These are phyloP conservation scores for Xenopus petersii DNA, from an alignment of 2,797 vertebrate genomes.

Conservation along the genomic window DNA sequence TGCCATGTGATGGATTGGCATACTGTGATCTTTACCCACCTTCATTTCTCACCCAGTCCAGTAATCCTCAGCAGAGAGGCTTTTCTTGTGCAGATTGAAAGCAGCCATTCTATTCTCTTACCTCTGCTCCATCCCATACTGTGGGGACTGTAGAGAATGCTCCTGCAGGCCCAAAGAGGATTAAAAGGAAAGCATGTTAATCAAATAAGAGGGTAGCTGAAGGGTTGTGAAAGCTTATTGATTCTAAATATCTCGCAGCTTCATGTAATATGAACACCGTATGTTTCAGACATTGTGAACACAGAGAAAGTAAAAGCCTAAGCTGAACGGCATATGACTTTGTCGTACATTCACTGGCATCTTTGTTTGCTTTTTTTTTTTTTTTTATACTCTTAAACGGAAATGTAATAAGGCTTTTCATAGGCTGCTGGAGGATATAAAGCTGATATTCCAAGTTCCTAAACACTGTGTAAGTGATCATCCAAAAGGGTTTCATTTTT, in stretches of 20 bases:
- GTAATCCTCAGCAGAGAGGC: neutral
- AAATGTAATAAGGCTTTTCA: constrained; percentile 8
- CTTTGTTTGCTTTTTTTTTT: constrained; percentile 24
- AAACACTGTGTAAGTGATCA: constrained; percentile 31
- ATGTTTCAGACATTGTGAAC: neutral
- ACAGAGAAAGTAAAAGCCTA: neutral
- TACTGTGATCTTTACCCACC: neutral
- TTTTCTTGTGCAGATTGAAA: constrained; percentile 24
- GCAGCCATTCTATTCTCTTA: neutral
- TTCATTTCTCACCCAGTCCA: constrained; percentile 3
- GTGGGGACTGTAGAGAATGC: no score
- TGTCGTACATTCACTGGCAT: constrained; percentile 25
- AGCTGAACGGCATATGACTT: neutral
- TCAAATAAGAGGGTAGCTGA: neutral
- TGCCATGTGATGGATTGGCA: neutral
- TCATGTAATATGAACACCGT: neutral
- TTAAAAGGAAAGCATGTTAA: neutral
- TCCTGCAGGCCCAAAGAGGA: neutral
- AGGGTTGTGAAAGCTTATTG: neutral
- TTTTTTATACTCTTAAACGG: constrained; percentile 11
- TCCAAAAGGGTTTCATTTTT: constrained; percentile 29
- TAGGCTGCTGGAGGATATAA: constrained; percentile 7
- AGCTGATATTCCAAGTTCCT: constrained; percentile 12
- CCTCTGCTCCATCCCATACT: neutral
- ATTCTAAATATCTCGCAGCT: neutral